phyloP scores from a whole-genome alignment of 37 sponge, comb jelly and placozoan species.

The Ephydatia muelleri region DNA sequence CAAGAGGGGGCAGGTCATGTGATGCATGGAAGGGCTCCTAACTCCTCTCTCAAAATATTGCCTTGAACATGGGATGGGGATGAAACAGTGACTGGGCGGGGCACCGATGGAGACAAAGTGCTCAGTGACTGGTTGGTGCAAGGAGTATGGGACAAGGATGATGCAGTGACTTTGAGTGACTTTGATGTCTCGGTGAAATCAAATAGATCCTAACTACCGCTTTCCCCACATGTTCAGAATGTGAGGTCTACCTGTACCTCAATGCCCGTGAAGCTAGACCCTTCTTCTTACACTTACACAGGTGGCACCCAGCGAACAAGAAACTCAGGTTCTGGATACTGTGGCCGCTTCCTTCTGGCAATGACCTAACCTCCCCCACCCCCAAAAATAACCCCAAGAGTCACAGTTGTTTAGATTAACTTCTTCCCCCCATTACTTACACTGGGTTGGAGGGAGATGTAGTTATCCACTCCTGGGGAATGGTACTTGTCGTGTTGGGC shows the following conservation, averaged over 20 bases:
- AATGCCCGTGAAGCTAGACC: too few relatives aligned
- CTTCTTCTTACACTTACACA: slow-evolving; percentile 19
- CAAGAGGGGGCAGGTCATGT: too few relatives aligned
- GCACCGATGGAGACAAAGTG: too few relatives aligned
- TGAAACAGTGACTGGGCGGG: too few relatives aligned
- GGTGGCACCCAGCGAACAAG: slow-evolving; percentile 49
- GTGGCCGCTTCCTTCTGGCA: slow-evolving; percentile 16
- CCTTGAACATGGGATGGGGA: too few relatives aligned
- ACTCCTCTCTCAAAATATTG: too few relatives aligned
- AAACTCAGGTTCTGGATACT: slow-evolving; percentile 12
- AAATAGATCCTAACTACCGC: neutral
- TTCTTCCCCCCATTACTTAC: neutral
- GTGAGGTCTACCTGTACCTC: too few relatives aligned
- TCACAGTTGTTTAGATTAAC: neutral
- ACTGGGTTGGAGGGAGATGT: slow-evolving; percentile 21
- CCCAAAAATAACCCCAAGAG: neutral
- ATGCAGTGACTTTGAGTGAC: too few relatives aligned
- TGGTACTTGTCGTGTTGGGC: neutral
- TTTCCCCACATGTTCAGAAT: too few relatives aligned
- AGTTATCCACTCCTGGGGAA: neutral
- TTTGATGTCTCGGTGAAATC: neutral
- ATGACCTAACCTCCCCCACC: neutral
- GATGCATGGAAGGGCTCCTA: too few relatives aligned
- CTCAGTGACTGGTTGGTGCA: too few relatives aligned
- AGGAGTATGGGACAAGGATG: too few relatives aligned